A percentile compares a stretch with the other conserved stretches of the same genome.
Conservation (phyloP, 2,113 vertebrate species). For the Anser brachyrhynchus region DNA sequence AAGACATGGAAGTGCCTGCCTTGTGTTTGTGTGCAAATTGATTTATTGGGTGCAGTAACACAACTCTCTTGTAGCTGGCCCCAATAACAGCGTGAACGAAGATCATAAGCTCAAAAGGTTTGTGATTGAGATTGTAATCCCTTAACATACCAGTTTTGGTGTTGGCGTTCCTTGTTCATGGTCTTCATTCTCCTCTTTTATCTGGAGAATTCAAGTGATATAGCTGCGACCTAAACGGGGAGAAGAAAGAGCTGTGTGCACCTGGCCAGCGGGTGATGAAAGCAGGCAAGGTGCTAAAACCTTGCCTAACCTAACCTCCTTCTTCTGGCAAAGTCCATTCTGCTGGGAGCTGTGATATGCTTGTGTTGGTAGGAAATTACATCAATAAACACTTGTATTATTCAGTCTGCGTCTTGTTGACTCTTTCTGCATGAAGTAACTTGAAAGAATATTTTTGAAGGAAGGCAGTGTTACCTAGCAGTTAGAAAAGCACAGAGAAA, state of each 20-base stretch:
- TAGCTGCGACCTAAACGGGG: not conserved
- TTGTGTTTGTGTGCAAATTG: not conserved
- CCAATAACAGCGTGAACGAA: not conserved
- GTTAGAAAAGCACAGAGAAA: not conserved
- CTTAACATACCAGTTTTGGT: rapidly evolving
- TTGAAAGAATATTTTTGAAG: not conserved
- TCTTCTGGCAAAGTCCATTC: not conserved
- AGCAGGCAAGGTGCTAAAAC: not conserved
- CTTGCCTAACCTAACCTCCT: not conserved
- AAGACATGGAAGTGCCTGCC: not conserved
- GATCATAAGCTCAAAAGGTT: not conserved
- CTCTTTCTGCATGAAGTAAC: not conserved
- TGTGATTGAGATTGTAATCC: not conserved
- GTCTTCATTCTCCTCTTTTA: not conserved
- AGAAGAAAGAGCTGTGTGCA: not conserved
- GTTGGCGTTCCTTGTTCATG: not conserved
- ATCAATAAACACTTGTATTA: not conserved
- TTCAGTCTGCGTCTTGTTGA: not conserved
- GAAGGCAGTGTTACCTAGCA: not conserved
- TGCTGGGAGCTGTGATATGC: not conserved
- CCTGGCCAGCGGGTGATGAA: not conserved
- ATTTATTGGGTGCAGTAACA: not conserved
- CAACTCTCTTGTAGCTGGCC: not conserved
- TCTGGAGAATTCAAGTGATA: not conserved
- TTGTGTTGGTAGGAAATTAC: not conserved